Conservation (phyloP, 1,140 invertebrate species). For the Scaptomyza graminum region DNA sequence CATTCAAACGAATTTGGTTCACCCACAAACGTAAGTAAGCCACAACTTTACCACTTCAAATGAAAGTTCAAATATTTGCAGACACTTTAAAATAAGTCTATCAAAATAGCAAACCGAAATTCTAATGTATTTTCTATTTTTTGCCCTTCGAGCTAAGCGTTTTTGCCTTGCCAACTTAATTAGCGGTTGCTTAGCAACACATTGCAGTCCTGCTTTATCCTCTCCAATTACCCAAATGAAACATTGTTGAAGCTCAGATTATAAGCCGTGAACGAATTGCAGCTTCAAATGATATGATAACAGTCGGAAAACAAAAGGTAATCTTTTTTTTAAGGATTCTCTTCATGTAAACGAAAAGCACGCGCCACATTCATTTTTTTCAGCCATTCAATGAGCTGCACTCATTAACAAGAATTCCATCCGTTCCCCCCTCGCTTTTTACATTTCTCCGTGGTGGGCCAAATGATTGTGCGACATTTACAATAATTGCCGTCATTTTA, state of each 20-base stretch:
- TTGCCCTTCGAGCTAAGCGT: background rate
- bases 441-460: slow-evolving; percentile 1
- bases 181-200: slow-evolving; percentile 15
- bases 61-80: no score
- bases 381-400: slow-evolving; percentile 1
- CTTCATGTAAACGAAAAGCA: background rate
- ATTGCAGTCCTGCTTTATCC: slow-evolving; percentile 21
- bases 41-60: no score
- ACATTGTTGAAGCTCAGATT: slow-evolving; percentile 9
- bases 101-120: background rate
- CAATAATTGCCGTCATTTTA: slow-evolving; percentile 41
- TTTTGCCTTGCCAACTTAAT: slow-evolving; percentile 28
- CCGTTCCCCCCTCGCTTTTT: background rate
- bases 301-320: no score
- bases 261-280: slow-evolving; percentile 8
- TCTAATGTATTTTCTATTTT: background rate
- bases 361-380: slow-evolving; percentile 11
- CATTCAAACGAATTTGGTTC: no score
- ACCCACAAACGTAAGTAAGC: no score
- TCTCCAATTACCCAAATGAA: slow-evolving; percentile 26
- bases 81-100: no score
- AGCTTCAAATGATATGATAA: no score
- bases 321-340: background rate
- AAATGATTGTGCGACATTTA: slow-evolving; percentile 31
- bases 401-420: slow-evolving; percentile 28